Evolutionary conservation across 2,113 vertebrate species (phyloP), one percentile per base, ranked within the genome.

Genomic region (Labrus mixtus): DNA sequence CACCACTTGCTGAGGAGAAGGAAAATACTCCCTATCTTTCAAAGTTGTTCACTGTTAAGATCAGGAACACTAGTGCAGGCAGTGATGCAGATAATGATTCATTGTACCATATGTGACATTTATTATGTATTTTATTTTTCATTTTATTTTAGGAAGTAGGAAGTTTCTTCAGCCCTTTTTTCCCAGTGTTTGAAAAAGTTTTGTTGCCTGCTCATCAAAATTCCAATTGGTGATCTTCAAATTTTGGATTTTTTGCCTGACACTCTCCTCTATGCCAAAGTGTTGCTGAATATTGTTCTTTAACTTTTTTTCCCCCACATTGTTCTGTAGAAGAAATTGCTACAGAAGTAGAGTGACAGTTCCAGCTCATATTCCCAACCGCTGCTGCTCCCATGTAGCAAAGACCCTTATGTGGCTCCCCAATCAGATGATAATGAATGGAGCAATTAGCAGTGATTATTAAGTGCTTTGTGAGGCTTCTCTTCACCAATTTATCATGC

Each of bases 391-490:
- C 72, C 33, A 2, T 66, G 60, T 61, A 43, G 73, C 59, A 57
- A 73, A 81, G 71, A 87, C 63, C 58, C 61, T 76, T 51, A 60
- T 65, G 54, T 37, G 20, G 23, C 69, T 65, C 53, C 68, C 64
- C 74, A 90, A 83, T 93, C 80, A 79, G 73, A 61, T 19, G 41
- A 76, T 91, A 89, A 91, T 87, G 71, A 93, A 91, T 90, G 25
- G 76, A 79, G 84, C 76, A 91, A 93, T 90, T 94, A 89, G 64
- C 67, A 22, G 76, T 72, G 78, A 91, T 92, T 90, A 90, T 89
- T 72, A 84, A 86, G 82, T 71, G 73, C 78, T 90, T 86, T 87
- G 84, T 76, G 67, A 66, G 36, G 77, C 78, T 23, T 84, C 69
- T 13, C 56, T 89, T 83, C 64, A 56, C 70, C 81, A 77, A 84